Evolutionary conservation across 2,888 invertebrate species (phyloP).

Genomic region (Sepiola atlantica): DNA sequence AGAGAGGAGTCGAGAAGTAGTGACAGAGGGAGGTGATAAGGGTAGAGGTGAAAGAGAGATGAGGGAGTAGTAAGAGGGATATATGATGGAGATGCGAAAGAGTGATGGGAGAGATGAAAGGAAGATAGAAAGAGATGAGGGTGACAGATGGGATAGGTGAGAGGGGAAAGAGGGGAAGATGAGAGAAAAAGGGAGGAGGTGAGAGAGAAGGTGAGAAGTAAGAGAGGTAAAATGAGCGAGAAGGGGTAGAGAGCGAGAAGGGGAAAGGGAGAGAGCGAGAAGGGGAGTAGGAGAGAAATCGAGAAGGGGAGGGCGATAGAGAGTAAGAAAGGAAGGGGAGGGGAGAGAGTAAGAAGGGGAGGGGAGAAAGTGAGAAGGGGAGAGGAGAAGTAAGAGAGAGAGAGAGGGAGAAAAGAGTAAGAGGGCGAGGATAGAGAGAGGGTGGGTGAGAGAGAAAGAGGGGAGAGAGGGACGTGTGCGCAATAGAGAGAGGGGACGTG

Average conservation of each 20-base stretch:
- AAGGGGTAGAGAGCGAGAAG: background rate
- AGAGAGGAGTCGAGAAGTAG: too few species aligned
- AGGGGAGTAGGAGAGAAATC: too few species aligned
- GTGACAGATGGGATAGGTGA: background rate
- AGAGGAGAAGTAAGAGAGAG: background rate
- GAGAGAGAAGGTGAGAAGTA: background rate
- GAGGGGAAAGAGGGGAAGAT: background rate
- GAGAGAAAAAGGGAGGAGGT: background rate
- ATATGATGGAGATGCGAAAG: background rate
- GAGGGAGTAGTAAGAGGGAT: background rate
- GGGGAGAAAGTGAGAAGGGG: background rate
- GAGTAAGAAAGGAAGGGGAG: background rate
- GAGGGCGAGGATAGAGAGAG: background rate
- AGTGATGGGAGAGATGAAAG: background rate
- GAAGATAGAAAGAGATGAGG: background rate
- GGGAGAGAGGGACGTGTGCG: background rate
- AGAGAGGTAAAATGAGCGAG: background rate
- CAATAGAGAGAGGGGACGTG: background rate
- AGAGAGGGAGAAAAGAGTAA: background rate
- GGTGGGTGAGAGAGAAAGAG: background rate
- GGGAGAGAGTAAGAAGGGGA: background rate
- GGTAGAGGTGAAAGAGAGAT: background rate
- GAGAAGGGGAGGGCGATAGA: background rate
- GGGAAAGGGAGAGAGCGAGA: background rate
- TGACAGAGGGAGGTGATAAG: too few species aligned